A percentile compares a stretch with the other conserved stretches of the same genome.
These are phyloP conservation scores for Ambastaia sidthimunki DNA, from an alignment of 2,797 vertebrate species.

Conservation along the genomic window DNA sequence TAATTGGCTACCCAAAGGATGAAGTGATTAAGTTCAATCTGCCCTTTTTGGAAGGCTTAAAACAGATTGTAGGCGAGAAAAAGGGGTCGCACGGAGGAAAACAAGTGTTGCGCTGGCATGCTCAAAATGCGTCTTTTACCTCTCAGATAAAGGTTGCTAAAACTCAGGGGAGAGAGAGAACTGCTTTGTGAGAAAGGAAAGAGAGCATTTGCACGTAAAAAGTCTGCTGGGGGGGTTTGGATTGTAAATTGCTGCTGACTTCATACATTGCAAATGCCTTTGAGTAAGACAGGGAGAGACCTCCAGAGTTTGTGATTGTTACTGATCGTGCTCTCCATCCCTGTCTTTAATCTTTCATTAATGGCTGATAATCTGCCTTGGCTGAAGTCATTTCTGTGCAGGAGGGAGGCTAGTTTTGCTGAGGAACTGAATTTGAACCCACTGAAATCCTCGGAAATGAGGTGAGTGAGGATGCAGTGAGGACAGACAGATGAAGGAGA, in stretches of 20 bases:
- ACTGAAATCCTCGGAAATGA: conserved; percentile 62
- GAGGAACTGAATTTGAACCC: conserved; percentile 71
- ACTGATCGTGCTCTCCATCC: conserved; percentile 22
- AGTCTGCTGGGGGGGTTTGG: conserved; percentile 17
- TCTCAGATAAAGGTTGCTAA: conserved; percentile 37
- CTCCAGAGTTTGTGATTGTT: conserved; percentile 33
- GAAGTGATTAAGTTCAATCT: conserved; percentile 57
- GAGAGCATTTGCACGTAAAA: conserved; percentile 60
- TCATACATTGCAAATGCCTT: conserved; percentile 52
- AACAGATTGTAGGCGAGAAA: conserved; percentile 12
- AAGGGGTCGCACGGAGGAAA: background rate
- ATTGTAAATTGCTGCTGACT: conserved; percentile 22
- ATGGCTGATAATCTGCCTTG: conserved; percentile 69
- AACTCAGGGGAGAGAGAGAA: conserved; percentile 29
- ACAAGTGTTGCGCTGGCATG: conserved; percentile 36
- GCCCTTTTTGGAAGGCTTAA: conserved; percentile 49
- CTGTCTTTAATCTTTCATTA: conserved; percentile 70
- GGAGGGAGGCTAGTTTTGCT: conserved; percentile 55
- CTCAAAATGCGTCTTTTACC: conserved; percentile 48
- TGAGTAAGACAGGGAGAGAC: conserved; percentile 50
- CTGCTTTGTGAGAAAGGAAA: conserved; percentile 30
- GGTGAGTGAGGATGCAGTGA: conserved; percentile 41
- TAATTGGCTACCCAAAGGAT: conserved; percentile 83
- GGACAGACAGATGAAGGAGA: conserved; percentile 60
- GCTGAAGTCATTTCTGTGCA: conserved; percentile 39